Percentiles rank a stretch among this genome's conserved stretches.
Evolutionary conservation across 1,140 invertebrate genomes (phyloP).

Genomic region (Habropoda laboriosa): DNA sequence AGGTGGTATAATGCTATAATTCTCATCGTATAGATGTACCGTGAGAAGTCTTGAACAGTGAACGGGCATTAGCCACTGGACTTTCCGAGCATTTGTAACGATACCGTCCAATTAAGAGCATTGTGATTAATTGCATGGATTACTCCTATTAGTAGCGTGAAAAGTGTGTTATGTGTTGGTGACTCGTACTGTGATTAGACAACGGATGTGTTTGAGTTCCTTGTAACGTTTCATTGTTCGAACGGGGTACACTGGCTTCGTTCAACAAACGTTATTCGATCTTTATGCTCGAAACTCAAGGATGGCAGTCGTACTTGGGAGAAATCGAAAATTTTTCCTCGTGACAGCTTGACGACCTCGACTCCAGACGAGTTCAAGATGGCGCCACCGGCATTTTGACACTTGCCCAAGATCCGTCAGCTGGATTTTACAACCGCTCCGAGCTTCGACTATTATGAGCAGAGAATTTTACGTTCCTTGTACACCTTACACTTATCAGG

Average conservation of each 20-base stretch:
- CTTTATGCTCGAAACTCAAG: not conserved
- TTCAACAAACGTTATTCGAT: not conserved
- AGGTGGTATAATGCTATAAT: conserved; percentile 26
- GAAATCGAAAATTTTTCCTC: conserved; percentile 68
- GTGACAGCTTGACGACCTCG: conserved; percentile 74
- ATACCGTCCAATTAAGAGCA: conserved; percentile 34
- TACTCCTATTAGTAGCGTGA: conserved; percentile 16
- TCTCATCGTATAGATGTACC: not conserved
- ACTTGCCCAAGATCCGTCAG: conserved; percentile 70
- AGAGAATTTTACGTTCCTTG: conserved; percentile 79
- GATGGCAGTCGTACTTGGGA: conserved; percentile 35
- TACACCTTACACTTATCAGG: conserved; percentile 78
- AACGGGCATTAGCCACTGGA: not conserved
- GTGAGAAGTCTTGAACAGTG: not conserved
- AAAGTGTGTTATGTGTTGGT: conserved; percentile 50
- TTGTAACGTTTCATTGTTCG: conserved; percentile 40
- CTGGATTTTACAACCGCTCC: conserved; percentile 68
- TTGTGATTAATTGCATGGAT: conserved; percentile 15
- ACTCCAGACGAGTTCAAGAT: conserved; percentile 68
- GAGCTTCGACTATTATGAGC: conserved; percentile 74
- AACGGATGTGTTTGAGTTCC: conserved; percentile 30
- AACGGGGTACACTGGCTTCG: not conserved
- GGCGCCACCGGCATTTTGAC: conserved; percentile 78
- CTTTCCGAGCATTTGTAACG: not conserved
- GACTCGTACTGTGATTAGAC: conserved; percentile 55